Conservation (phyloP, 2,797 vertebrate genomes). For the Cygnus olor region DNA sequence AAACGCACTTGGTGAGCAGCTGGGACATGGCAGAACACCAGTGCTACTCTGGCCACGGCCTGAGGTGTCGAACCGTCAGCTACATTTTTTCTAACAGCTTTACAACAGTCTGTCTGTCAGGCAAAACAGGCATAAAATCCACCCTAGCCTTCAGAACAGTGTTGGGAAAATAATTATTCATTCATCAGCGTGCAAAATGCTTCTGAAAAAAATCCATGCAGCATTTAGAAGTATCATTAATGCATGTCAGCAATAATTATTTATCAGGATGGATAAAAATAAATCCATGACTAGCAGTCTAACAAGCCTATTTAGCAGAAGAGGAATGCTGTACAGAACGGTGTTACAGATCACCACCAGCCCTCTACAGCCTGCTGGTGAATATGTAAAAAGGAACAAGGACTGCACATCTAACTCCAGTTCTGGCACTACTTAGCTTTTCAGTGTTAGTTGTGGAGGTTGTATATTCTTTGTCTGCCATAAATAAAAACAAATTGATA, state of each 20-base stretch:
- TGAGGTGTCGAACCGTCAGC: background rate
- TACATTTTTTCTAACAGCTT: background rate
- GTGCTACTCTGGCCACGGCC: background rate
- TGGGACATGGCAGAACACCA: background rate
- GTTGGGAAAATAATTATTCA: background rate
- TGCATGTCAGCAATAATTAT: background rate
- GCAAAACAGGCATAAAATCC: background rate
- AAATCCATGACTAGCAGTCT: background rate
- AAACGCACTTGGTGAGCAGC: background rate
- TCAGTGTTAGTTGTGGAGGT: background rate
- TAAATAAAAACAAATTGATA: accelerated
- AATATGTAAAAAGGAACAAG: background rate
- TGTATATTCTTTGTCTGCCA: background rate
- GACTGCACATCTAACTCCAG: background rate
- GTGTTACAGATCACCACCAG: background rate
- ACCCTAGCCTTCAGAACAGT: background rate
- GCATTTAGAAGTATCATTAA: background rate
- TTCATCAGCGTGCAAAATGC: background rate
- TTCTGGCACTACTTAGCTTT: background rate
- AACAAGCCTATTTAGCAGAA: background rate
- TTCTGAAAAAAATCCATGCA: background rate
- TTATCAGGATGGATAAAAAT: background rate
- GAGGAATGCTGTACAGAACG: too few relatives aligned
- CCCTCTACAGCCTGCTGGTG: background rate
- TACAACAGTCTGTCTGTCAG: background rate